Evolutionary conservation across 2,888 invertebrate genomes (phyloP).

Genomic region (Hirtodrosophila histrioides): DNA sequence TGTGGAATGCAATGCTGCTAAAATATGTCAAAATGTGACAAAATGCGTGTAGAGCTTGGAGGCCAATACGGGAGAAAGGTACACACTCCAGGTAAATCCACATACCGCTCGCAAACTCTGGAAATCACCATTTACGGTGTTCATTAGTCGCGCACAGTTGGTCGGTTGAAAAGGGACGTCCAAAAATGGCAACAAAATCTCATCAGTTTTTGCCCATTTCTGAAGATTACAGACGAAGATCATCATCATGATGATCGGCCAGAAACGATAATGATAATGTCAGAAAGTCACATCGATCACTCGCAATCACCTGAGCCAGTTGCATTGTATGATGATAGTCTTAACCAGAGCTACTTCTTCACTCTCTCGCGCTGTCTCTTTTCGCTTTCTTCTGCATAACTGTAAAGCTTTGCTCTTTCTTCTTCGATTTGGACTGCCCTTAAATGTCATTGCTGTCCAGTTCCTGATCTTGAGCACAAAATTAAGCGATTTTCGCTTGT

Average conservation of each 20-base stretch:
- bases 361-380: conserved; percentile 8
- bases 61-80: conserved; percentile 47
- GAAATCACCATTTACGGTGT: conserved; percentile 71
- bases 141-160: conserved; percentile 61
- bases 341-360: neutral
- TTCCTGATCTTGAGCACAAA: conserved; percentile 24
- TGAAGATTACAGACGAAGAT: conserved; percentile 54
- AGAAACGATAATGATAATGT: conserved; percentile 41
- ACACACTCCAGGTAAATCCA: conserved; percentile 39
- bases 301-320: conserved; percentile 23
- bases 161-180: conserved; percentile 48
- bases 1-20: conserved; percentile 58
- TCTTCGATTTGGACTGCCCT: conserved; percentile 21
- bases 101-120: conserved; percentile 38
- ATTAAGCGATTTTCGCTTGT: conserved; percentile 73
- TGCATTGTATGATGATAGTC: conserved; percentile 13
- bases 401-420: conserved; percentile 29
- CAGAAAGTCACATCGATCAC: conserved; percentile 38
- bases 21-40: conserved; percentile 81
- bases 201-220: conserved; percentile 80
- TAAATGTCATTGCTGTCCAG: conserved; percentile 43
- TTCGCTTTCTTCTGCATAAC: conserved; percentile 50
- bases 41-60: conserved; percentile 68
- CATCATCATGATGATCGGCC: conserved; percentile 31
- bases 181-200: conserved; percentile 82